Evolutionary conservation across 2,797 vertebrate species (phyloP), one percentile per base, ranked within the genome.

Genomic region (Leucoraja ocellata): DNA sequence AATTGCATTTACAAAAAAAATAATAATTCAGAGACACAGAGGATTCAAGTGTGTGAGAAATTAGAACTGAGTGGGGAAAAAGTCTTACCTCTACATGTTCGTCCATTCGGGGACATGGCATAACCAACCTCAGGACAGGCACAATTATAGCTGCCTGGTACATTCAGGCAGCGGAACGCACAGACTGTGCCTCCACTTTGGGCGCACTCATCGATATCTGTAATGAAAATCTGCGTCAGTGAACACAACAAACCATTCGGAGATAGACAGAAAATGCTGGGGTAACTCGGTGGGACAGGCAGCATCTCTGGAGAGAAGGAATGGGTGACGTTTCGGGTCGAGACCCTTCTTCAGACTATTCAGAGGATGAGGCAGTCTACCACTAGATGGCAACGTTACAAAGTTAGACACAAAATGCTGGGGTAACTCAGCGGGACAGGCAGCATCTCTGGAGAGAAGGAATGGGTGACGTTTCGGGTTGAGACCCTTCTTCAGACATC

Each of bases 161-260:
- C 96, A 0, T 99, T 99, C n/a, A 98, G 68, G 0, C 98, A 99
- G 95, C 97, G 96, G 96, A 99, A 99, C 32, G 97, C 95, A 93
- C 98, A 99, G 58, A 98, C 97, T 93, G 97, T 97, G 93, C 97
- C 96, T 0, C 97, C 97, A 28, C 97, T 98, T 95, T 98, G 98
- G 0, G 97, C 95, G 74, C 98, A 99, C 94, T 99, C 98, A 0
- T 99, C 98, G 0, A 99, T 98, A 95, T 99, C 98, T 99, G 96
- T 8, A 94, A 46, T 93, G 93, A 94, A 93, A 93, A 80, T 36
- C 36, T 68, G 5, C 63, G 9, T 36, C 32, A 36, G 63, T 32
- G 4, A 88, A 88, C 65, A 36, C 63, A 88, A 68, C n/a, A 88
- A 68, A 88, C 7, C 1, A 63, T 36, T 68, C 84, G 36, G 14